A percentile compares a stretch with the other conserved stretches of the same genome.
Evolutionary conservation across 2,888 invertebrate genomes (phyloP).

Genomic region (Meganola albula): DNA sequence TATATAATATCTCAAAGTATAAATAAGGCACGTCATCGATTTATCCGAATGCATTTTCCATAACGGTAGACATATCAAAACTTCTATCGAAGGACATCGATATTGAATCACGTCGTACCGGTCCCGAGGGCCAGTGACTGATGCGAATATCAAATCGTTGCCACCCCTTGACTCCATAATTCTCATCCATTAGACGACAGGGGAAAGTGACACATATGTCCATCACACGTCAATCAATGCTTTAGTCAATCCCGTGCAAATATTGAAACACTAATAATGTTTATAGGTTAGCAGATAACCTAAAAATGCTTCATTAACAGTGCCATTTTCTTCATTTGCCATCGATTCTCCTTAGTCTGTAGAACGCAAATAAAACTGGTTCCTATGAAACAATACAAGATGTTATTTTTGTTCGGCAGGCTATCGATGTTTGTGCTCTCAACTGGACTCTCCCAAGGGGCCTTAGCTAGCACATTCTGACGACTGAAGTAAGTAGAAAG

Average conservation of each 20-base stretch:
- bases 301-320: slow-evolving; percentile 62
- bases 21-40: slow-evolving; percentile 33
- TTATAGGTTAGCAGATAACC: slow-evolving; percentile 36
- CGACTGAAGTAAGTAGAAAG: slow-evolving; percentile 78
- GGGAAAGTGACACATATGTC: slow-evolving; percentile 53
- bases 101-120: slow-evolving; percentile 60
- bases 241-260: slow-evolving; percentile 20
- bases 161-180: slow-evolving; percentile 67
- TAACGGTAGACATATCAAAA: slow-evolving; percentile 50
- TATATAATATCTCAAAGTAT: too few species aligned
- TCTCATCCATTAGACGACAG: slow-evolving; percentile 61
- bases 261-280: slow-evolving; percentile 22
- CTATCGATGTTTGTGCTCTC: slow-evolving; percentile 55
- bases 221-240: slow-evolving; percentile 44
- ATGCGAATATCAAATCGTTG: slow-evolving; percentile 73
- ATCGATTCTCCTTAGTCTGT: slow-evolving; percentile 40
- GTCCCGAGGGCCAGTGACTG: slow-evolving; percentile 60
- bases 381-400: slow-evolving; percentile 47
- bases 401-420: slow-evolving; percentile 55
- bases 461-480: slow-evolving; percentile 77
- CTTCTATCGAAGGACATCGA: slow-evolving; percentile 47
- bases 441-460: slow-evolving; percentile 71
- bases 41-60: slow-evolving; percentile 37
- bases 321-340: slow-evolving; percentile 59
- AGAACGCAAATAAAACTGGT: slow-evolving; percentile 42